Base-by-base conservation (phyloP, 2,797 vertebrate genomes). In the Poeciliopsis infans region DNA sequence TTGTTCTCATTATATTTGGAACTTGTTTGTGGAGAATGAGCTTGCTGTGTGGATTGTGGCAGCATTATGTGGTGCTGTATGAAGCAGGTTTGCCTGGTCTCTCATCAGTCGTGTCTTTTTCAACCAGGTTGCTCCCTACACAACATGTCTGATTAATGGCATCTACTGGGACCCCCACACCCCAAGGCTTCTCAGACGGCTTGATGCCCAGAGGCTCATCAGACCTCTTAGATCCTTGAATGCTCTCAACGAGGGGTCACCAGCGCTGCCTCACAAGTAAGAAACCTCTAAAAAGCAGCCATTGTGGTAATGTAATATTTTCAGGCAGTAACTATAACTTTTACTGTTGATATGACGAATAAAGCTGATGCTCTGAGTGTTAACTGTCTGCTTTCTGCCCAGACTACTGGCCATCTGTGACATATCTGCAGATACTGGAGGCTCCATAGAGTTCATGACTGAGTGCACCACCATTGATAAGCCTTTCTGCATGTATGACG, bases 141-240 rank as follows among this genome's bases (percentile, higher is more conserved):
- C 97, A 31, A 98, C 96, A 64, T 99, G 98, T 79, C 94, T 99
- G 85, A 96, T 99, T 86, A 99, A 99, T 8, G 97, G 98, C 6
- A 99, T 99, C 84, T 99, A 99, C 91, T 99, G 98, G 98, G 98
- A 98, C 31, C 97, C 96, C 47, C 93, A 97, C n/a, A 97, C 96
- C 7, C 98, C 98, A 18, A 96, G 98, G 59, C 95, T 99, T 23
- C 94, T 99, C 45, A 95, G 93, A 20, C 95, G 97, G 15, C 92
- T 96, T 31, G 98, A 99, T 41, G 96, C 96, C 75, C 97, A 97
- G 86, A 96, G 93, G 79, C 96, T 99, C 45, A 93, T 99, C 45
- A 90, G 92, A 74, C 96, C 96, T 0, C 46, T 94, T 41, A 96
- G 93, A 68, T 75, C 88, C 71, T 66, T 87, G 0, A 46, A 36